Conservation (phyloP, 2,888 invertebrate genomes). For the Tribolium freemani region DNA sequence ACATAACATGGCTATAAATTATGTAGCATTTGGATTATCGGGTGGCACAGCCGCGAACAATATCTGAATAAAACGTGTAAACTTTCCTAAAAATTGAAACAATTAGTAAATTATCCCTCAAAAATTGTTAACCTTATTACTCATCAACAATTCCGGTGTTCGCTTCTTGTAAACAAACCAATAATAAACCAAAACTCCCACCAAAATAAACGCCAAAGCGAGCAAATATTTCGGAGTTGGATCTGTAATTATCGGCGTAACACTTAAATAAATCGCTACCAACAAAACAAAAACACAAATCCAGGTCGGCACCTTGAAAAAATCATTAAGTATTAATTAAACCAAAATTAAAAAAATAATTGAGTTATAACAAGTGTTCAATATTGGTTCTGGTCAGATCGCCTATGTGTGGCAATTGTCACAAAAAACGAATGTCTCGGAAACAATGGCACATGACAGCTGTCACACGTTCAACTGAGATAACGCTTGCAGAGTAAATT, state of each 20-base stretch:
- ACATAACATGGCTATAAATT: not conserved
- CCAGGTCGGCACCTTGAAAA: slow-evolving; percentile 75
- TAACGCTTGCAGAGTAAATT: too few species aligned
- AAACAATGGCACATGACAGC: too few species aligned
- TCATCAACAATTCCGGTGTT: slow-evolving; percentile 72
- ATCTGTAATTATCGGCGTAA: slow-evolving; percentile 81
- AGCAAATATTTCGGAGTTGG: slow-evolving; percentile 84
- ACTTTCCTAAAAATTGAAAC: slow-evolving; percentile 69
- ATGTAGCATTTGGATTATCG: slow-evolving; percentile 43
- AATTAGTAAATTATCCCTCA: slow-evolving; percentile 12
- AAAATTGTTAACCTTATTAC: slow-evolving; percentile 68
- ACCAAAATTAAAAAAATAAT: not conserved
- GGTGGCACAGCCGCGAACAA: slow-evolving; percentile 80
- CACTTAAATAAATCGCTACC: slow-evolving; percentile 80
- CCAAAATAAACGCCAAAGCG: slow-evolving; percentile 78
- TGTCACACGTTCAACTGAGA: too few species aligned
- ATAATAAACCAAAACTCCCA: slow-evolving; percentile 81
- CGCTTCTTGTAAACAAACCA: slow-evolving; percentile 81
- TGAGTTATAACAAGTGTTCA: too few species aligned
- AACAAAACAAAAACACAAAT: slow-evolving; percentile 81
- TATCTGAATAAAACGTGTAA: slow-evolving; percentile 77
- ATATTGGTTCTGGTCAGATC: too few species aligned
- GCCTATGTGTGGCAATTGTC: too few species aligned
- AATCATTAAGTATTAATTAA: too few species aligned
- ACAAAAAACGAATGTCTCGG: too few species aligned